Conservation (phyloP, 2,888 invertebrate species). For the Leucophora obtusa region DNA sequence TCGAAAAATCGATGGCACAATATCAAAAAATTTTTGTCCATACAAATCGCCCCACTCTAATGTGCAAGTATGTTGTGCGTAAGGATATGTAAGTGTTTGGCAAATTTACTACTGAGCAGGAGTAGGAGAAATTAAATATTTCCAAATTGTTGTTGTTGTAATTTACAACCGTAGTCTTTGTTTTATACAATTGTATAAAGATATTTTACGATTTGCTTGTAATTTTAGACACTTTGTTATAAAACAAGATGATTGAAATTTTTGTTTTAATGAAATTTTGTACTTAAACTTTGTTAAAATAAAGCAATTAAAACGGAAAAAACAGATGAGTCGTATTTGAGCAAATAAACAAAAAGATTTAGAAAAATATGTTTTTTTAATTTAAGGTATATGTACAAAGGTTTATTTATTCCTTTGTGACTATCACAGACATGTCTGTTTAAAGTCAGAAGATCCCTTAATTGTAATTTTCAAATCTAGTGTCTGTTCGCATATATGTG, state of each 20-base stretch:
- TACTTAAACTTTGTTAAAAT: not conserved
- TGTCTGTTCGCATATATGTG: no score
- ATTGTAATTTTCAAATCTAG: no score
- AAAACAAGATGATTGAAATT: constrained; percentile 49
- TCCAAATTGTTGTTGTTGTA: constrained; percentile 21
- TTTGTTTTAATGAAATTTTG: constrained; percentile 46
- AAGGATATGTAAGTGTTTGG: not conserved
- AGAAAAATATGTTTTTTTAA: no score
- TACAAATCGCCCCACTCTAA: no score
- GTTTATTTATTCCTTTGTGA: no score
- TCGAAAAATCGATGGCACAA: no score
- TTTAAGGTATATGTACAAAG: no score
- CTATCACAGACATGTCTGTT: no score
- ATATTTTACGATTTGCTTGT: constrained; percentile 42
- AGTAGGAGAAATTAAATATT: constrained; percentile 47
- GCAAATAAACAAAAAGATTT: no score
- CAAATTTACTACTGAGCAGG: not conserved
- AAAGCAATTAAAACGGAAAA: constrained; percentile 8
- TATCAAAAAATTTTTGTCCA: no score
- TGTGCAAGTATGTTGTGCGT: not conserved
- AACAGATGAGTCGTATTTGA: constrained; percentile 19
- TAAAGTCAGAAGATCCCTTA: no score
- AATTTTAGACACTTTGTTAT: constrained; percentile 26
- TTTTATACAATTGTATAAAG: constrained; percentile 4
- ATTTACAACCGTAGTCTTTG: constrained; percentile 24